Evolutionary conservation across 2,113 vertebrate species (phyloP).

Genomic region (Xyrauchen texanus): DNA sequence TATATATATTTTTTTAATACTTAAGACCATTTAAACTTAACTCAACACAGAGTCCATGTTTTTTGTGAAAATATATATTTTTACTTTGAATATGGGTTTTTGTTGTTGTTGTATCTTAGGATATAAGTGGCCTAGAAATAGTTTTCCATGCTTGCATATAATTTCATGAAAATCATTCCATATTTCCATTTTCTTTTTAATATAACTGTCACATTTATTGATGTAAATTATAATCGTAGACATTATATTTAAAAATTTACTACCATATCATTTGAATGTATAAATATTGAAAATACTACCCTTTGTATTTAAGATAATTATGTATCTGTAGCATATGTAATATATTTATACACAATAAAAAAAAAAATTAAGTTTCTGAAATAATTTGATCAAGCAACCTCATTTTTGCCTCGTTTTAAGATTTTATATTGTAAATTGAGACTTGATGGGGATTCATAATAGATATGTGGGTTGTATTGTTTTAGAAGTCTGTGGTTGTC

Average conservation of each 20-base stretch:
- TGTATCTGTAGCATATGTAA: slow-evolving; percentile 99
- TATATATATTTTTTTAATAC: slow-evolving; percentile 28
- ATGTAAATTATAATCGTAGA: slow-evolving; percentile 99
- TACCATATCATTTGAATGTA: slow-evolving; percentile 99
- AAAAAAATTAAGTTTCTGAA: slow-evolving; percentile 86
- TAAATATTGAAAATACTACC: slow-evolving; percentile 99
- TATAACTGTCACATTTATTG: slow-evolving; percentile 92
- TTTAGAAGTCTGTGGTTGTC: no score
- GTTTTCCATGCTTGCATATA: slow-evolving; percentile 64
- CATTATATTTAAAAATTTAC: slow-evolving; percentile 98
- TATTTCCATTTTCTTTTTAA: slow-evolving; percentile 84
- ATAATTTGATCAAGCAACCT: not conserved
- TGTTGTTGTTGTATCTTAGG: not conserved
- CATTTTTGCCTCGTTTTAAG: not conserved
- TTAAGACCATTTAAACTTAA: not conserved
- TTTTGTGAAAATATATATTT: slow-evolving; percentile 1
- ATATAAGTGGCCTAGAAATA: slow-evolving; percentile 19
- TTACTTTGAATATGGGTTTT: not conserved
- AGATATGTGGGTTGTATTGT: no score
- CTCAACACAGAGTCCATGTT: not conserved
- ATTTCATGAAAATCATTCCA: slow-evolving; percentile 88
- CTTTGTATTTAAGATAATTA: slow-evolving; percentile 99
- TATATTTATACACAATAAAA: slow-evolving; percentile 99
- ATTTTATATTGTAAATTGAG: not conserved
- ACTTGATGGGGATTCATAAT: no score